Base-by-base conservation (phyloP, 2,888 invertebrate species). In the Limnephilus auricula region DNA sequence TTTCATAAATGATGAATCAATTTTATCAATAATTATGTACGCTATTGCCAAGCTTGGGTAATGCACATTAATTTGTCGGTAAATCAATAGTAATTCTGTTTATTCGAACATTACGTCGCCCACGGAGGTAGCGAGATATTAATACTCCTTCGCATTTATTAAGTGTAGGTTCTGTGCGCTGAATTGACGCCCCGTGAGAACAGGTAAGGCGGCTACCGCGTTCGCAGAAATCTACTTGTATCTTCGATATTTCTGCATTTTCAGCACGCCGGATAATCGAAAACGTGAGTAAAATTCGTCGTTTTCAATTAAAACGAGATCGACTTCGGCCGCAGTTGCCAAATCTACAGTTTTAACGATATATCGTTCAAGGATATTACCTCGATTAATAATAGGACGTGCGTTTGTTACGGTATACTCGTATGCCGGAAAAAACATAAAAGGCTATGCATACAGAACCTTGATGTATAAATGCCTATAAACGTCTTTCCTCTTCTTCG, bases 61-160 rank as follows among this genome's bases (percentile, higher is more conserved):
- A 88, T 37, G 65, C 37, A 34, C 34, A 32, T 88, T 32, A 34
- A 45, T 25, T 65, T 78, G 65, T 88, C 79, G 25, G 78, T 88
- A 88, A 88, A 88, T 88, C 78, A 88, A 78, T 88, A 78, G 87
- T 88, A 88, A 88, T 88, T 88, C 65, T 88, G 78, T 88, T 88
- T 88, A 88, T 88, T 88, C 78, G 25, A 34, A 34, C 34, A 34
- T 79, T 18, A 85, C 25, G 65, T 78, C 87, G 32, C 87, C 87
- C 87, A 88, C 80, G 40, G 32, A 30, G 34, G 79, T 79, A 25
- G 25, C 79, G 40, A 79, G 79, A 79, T 78, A 65, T 65, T 65
- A 88, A 79, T 88, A 88, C 86, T 45, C 86, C 86, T 50, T 50
- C 86, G 86, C 86, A 65, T 86, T 86, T 86, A 40, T 86, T 82